Evolutionary conservation across 1,140 invertebrate species (phyloP).

Genomic region (Geopemphigus sp.): DNA sequence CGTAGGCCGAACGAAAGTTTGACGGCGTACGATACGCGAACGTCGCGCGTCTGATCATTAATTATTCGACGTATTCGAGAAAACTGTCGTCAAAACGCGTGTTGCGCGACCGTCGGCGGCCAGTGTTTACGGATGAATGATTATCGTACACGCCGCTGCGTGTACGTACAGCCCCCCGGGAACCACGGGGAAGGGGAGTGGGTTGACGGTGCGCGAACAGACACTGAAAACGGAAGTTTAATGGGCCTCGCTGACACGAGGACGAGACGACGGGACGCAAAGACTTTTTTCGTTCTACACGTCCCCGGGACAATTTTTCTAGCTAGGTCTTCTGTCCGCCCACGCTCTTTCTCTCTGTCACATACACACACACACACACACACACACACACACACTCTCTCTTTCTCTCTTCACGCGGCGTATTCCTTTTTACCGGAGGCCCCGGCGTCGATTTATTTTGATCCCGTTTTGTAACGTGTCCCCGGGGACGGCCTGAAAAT

Average conservation of each 20-base stretch:
- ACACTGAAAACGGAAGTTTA: conserved; percentile 42
- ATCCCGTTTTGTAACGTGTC: conserved; percentile 48
- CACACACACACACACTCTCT: too few relatives aligned
- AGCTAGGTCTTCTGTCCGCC: neutral
- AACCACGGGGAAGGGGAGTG: neutral
- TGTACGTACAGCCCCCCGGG: neutral
- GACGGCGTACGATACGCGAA: too few relatives aligned
- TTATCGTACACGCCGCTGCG: neutral
- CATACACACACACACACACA: too few relatives aligned
- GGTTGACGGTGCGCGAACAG: neutral
- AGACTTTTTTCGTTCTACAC: conserved; percentile 14
- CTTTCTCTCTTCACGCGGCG: too few relatives aligned
- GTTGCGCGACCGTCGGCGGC: neutral
- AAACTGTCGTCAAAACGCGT: neutral
- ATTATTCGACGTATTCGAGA: too few relatives aligned
- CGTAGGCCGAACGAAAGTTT: too few relatives aligned
- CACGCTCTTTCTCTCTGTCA: too few relatives aligned
- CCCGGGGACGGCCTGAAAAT: conserved; percentile 35
- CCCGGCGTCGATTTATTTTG: conserved; percentile 46
- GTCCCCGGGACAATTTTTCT: conserved; percentile 36
- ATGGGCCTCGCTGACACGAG: conserved; percentile 7
- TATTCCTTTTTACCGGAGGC: conserved; percentile 43
- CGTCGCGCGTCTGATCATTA: too few relatives aligned
- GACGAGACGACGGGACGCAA: neutral
- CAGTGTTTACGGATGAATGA: neutral